phyloP scores from a whole-genome alignment of 2,888 invertebrate genomes.

The Asteroscopus sphinx region DNA sequence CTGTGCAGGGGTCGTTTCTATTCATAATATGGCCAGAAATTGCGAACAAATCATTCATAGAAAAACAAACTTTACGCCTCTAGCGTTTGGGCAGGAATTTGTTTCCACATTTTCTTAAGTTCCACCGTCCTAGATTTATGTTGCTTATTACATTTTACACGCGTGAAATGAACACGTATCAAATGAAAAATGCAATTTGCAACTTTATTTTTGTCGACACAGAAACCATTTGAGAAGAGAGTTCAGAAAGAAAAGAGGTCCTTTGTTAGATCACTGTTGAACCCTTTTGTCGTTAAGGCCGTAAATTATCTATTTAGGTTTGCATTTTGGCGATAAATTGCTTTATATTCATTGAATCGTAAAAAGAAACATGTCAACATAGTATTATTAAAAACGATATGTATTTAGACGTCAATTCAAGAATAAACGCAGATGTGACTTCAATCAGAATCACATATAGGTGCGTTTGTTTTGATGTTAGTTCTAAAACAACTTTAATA shows the following conservation, averaged over 20 bases:
- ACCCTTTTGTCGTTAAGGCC: constrained; percentile 80
- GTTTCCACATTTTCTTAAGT: constrained; percentile 43
- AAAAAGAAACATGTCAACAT: constrained; percentile 76
- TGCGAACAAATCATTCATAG: constrained; percentile 60
- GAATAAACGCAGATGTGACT: constrained; percentile 28
- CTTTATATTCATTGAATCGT: constrained; percentile 71
- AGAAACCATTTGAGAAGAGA: constrained; percentile 70
- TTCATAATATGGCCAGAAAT: constrained; percentile 81
- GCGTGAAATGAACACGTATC: constrained; percentile 82
- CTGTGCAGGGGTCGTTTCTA: constrained; percentile 77
- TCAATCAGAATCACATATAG: constrained; percentile 35
- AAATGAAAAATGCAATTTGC: constrained; percentile 77
- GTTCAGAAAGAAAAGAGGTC: constrained; percentile 28
- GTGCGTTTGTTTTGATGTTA: constrained; percentile 25
- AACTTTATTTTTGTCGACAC: constrained; percentile 74
- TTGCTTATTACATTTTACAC: constrained; percentile 86
- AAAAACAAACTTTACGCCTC: constrained; percentile 65
- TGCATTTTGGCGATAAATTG: constrained; percentile 84
- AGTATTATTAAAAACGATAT: constrained; percentile 51
- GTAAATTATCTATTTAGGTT: constrained; percentile 86
- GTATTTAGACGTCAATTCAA: constrained; percentile 23
- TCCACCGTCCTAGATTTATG: constrained; percentile 80
- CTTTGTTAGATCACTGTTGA: constrained; percentile 56
- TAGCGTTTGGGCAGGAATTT: constrained; percentile 49
- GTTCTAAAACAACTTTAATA: constrained; percentile 44